A percentile compares a stretch with the other conserved stretches of the same genome.
Evolutionary conservation across 2,888 invertebrate genomes (phyloP).

Genomic region (Thymelicus lineola): DNA sequence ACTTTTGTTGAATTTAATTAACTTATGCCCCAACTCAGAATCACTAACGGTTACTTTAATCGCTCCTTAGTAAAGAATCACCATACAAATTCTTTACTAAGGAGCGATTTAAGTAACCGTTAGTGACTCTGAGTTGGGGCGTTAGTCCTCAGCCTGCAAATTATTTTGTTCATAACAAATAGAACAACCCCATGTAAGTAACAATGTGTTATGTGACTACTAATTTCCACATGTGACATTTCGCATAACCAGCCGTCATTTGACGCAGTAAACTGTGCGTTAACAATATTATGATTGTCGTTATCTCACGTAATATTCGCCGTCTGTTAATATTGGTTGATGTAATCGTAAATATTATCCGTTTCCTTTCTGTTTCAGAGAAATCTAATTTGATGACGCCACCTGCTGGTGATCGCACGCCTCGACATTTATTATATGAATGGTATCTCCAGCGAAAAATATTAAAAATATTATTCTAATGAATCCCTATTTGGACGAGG

Average conservation of each 20-base stretch:
- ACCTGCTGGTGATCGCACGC: conserved; percentile 53
- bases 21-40: no score
- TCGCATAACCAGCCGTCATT: conserved; percentile 26
- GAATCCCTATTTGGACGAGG: background rate
- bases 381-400: conserved; percentile 53
- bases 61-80: no score
- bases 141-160: no score
- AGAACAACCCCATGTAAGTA: no score
- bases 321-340: conserved; percentile 35
- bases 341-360: conserved; percentile 51
- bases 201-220: conserved; percentile 3
- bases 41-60: no score
- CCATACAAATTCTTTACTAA: no score
- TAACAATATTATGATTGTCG: conserved; percentile 28
- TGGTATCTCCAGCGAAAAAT: conserved; percentile 40
- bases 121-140: no score
- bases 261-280: conserved; percentile 24
- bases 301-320: conserved; percentile 36
- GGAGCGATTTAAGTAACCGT: no score
- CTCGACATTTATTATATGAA: conserved; percentile 34
- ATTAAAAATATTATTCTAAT: conserved; percentile 31
- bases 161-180: no score
- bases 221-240: conserved; percentile 26
- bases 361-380: conserved; percentile 52
- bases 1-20: no score